Base-by-base conservation (phyloP, 1,140 invertebrate genomes). In the Archivesica marissinica region DNA sequence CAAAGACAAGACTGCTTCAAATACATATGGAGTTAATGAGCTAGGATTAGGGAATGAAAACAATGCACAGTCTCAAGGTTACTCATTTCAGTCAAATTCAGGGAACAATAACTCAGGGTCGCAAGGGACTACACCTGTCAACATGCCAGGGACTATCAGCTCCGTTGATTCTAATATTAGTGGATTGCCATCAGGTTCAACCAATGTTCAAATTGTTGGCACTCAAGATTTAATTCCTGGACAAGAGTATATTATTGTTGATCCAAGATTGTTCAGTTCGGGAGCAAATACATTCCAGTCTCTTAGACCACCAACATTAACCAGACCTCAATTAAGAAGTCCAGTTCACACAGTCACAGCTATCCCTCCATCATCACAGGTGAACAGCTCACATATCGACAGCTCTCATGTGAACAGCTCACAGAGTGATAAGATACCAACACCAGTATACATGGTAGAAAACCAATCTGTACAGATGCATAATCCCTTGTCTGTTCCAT, bases 151-250 rank as follows among this genome's bases (percentile, higher is more conserved):
- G 38, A 64, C 11, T 35, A 9, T 20, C 2, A 2, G 20, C 20
- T 25, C 20, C n/a, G n/a, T 25, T 35, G 30, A 64, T 25, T 35
- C 38, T 1, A 64, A 35, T 64, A 25, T 64, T 35, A 35, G 23
- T 17, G 38, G 30, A 17, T 64, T 64, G 30, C 23, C 59, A 35
- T 13, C 25, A 1, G 25, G 30, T 13, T 9, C 9, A 4, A 28
- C 54, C 15, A 41, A 79, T 66, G 20, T 79, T 47, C 77, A 79
- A 47, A 79, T 79, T 50, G 77, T 79, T 38, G 77, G 77, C 23
- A 33, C 59, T 6, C 59, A 50, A 38, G 77, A 79, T 79, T 50
- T 79, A 28, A 59, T 64, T 44, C 77, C 77, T 44, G 77, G 77
- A 15, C 54, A 79, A 33, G 61, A 79, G 17, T 79, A 79, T 66